Base-by-base conservation (phyloP, 1,140 invertebrate genomes). In the Eufriesea mexicana region DNA sequence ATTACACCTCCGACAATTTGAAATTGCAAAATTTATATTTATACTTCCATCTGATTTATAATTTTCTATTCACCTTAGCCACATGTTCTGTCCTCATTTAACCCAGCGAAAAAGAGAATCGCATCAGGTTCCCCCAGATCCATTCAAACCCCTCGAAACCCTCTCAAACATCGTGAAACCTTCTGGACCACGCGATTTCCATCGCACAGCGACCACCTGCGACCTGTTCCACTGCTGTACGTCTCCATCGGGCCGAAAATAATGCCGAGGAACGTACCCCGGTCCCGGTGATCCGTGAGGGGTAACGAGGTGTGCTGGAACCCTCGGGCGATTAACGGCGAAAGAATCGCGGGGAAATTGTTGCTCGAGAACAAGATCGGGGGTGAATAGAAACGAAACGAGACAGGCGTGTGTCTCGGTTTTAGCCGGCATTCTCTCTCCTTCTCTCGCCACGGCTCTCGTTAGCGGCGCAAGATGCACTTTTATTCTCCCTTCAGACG, bases 371-470 rank as follows among this genome's bases (percentile, higher is more conserved):
- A 75, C 42, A 64, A 66, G 71, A 79, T 81, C 71, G 49, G 35
- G 35, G 68, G 42, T 81, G 79, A 81, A 81, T 81, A 81, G 59
- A 55, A 75, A 49, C 71, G 79, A 81, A 75, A 81, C 71, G 79
- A 81, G 79, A 80, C 78, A n/a, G 49, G 20, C 45, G 45, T 23
- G 55, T 49, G 71, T 66, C 70, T 16, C 25, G 35, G 49, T 81
- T 81, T 71, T 49, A 45, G 1, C 62, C 18, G 51, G 73, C 18
- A 57, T 55, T 82, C 62, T 47, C n/a, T 47, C n/a, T 25, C n/a
- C 23, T 45, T 68, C 5, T 68, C 25, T 47, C 23, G 9, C 14
- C 10, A 59, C 5, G 7, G 49, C 45, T 61, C 64, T 83, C 81
- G 64, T 83, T 81, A 81, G 72, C 54, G 72, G 28, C 16, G 79